A percentile compares a stretch with the other conserved stretches of the same genome.
Conservation (phyloP, 2,888 invertebrate genomes). For the Marasmarcha lunaedactyla region DNA sequence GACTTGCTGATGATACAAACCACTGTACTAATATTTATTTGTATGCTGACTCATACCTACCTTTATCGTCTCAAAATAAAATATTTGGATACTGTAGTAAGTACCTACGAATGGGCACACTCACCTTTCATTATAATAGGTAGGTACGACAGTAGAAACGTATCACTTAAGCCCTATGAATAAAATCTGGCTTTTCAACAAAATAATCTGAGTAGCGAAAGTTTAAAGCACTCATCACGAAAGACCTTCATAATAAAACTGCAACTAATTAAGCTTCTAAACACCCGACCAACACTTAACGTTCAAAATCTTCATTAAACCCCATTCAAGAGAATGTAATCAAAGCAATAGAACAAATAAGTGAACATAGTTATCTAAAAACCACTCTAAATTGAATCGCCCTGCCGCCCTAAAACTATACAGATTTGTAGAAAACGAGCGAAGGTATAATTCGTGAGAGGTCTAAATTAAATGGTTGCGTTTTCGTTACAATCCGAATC, state of each 20-base stretch:
- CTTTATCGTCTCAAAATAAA: too few species aligned
- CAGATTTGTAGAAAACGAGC: slow-evolving; percentile 30
- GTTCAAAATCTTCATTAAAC: slow-evolving; percentile 61
- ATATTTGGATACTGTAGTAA: too few species aligned
- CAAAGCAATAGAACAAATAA: slow-evolving; percentile 62
- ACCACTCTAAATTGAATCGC: slow-evolving; percentile 31
- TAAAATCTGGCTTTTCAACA: too few species aligned
- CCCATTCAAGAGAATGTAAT: slow-evolving; percentile 56
- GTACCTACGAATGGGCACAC: too few species aligned
- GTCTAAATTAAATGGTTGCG: slow-evolving; percentile 50
- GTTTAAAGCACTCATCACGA: too few species aligned
- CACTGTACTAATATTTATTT: too few species aligned
- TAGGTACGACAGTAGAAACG: too few species aligned
- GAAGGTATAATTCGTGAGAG: slow-evolving; percentile 43
- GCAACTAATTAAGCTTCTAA: slow-evolving; percentile 31
- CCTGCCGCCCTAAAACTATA: slow-evolving; percentile 19
- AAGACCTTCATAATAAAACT: background rate
- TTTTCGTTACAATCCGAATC: slow-evolving; percentile 62
- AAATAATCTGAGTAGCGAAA: too few species aligned
- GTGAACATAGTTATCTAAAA: slow-evolving; percentile 52
- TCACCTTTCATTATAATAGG: too few species aligned
- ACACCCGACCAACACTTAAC: slow-evolving; percentile 38
- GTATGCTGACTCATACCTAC: too few species aligned
- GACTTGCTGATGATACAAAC: too few species aligned
- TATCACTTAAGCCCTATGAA: too few species aligned